Base-by-base conservation (phyloP, 2,113 vertebrate genomes). In the Cephalopholis sonnerati region DNA sequence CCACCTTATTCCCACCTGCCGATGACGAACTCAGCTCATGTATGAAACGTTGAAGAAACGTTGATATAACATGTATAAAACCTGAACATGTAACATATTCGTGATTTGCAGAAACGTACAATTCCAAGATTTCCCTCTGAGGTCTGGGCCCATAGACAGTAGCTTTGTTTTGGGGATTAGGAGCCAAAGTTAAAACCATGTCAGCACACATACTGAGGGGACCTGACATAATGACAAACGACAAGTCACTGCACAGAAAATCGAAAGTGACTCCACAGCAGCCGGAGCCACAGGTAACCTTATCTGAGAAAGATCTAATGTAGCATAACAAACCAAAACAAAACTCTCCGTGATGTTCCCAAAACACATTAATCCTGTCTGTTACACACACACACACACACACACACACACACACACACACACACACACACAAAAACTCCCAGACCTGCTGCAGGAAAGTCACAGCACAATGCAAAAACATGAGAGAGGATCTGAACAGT, bases 321-420 rank as follows among this genome's bases (percentile, higher is more conserved):
- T 4, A 61, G n/a, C 27, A 29, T 8, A 66, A 32, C 32, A 55
- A 44, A 58, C 57, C 58, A 77, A 83, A 77, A 61, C 61, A 77
- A 76, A 90, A 63, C n/a, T 57, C 8, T 50, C 25, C 24, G 58
- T 11, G 32, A 55, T 83, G n/a, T 58, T 20, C 27, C 62, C 55
- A 73, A 78, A 88, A 86, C 82, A 90, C 64, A 89, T 86, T 54
- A 81, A 71, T 27, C n/a, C 18, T 29, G 50, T n/a, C 4, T 55
- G 32, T 17, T 51, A 8, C 32, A 36, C 32, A 36, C 32, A 36
- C 32, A 36, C 32, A 36, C 32, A 36, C 32, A 36, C 32, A 36
- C 32, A 36, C 32, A 36, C 32, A 36, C 32, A 32, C 32, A 32
- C 32, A 32, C 32, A 32, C 32, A 32, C 32, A 32, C 32, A 32